phyloP scores from a whole-genome alignment of 1,140 invertebrate genomes.

The Apis florea region DNA sequence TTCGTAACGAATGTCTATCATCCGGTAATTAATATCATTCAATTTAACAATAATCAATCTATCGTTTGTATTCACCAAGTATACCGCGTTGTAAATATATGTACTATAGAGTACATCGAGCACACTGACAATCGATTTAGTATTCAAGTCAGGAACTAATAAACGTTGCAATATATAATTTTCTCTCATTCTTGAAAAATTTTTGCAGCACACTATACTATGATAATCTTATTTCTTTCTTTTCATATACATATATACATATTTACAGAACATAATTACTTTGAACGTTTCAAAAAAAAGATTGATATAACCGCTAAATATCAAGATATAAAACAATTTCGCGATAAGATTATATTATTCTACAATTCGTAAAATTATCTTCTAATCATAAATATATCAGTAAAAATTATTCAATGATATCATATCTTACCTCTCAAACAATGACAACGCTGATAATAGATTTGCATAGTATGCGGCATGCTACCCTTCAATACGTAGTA shows the following conservation, averaged over 20 bases:
- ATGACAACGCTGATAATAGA: conserved; percentile 25
- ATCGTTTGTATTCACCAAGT: conserved; percentile 26
- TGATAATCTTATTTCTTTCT: background rate
- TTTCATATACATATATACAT: background rate
- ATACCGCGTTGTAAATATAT: conserved; percentile 31
- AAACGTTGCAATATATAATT: conserved; percentile 19
- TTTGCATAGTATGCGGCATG: conserved; percentile 44
- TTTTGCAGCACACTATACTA: background rate
- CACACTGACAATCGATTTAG: conserved; percentile 38
- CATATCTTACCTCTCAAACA: conserved; percentile 43
- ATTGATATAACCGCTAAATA: background rate
- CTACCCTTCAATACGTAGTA: conserved; percentile 11
- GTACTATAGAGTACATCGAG: conserved; percentile 8
- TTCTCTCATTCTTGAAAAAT: background rate
- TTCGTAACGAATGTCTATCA: background rate
- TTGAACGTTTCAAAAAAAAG: background rate
- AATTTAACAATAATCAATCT: conserved; percentile 25
- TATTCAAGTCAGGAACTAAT: conserved; percentile 52
- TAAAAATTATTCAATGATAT: background rate
- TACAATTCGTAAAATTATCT: background rate
- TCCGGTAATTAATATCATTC: conserved; percentile 19
- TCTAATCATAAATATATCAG: background rate
- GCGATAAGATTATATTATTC: conserved; percentile 10
- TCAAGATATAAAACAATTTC: background rate
- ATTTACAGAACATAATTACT: background rate